Evolutionary conservation across 2,888 invertebrate genomes (phyloP).

Genomic region (Hydropsyche betteni): DNA sequence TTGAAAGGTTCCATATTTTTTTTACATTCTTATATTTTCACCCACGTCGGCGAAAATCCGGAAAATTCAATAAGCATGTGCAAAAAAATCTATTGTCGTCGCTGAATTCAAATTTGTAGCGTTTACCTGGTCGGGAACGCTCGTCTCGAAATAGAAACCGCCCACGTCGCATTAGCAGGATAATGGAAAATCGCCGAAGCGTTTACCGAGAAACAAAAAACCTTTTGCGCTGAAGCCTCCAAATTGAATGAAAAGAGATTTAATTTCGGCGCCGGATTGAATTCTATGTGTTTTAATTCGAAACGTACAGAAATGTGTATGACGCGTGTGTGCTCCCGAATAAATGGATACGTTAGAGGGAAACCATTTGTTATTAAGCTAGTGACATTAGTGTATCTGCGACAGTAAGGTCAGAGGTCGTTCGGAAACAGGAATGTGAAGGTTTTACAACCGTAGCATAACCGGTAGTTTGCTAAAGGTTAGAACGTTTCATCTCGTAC

Average conservation of each 20-base stretch:
- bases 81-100: not conserved
- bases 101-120: slow-evolving; percentile 13
- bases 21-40: not conserved
- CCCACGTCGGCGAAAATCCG: not conserved
- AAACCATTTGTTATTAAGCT: not conserved
- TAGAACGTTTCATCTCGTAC: slow-evolving; percentile 15
- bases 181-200: slow-evolving; percentile 4
- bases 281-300: not conserved
- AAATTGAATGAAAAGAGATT: too few relatives aligned
- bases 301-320: not conserved
- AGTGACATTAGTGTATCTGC: slow-evolving; percentile 1
- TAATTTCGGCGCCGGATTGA: too few relatives aligned
- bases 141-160: slow-evolving; percentile 11
- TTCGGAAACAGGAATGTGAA: slow-evolving; percentile 27
- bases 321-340: not conserved
- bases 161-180: slow-evolving; percentile 4
- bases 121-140: not conserved
- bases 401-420: slow-evolving; percentile 3
- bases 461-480: slow-evolving; percentile 24
- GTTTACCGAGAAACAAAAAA: slow-evolving; percentile 1
- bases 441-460: slow-evolving; percentile 17
- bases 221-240: not conserved
- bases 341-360: not conserved
- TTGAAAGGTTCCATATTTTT: too few relatives aligned
- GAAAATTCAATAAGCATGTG: slow-evolving; percentile 14